phyloP scores from a whole-genome alignment of 2,113 vertebrate species.

The Accipiter cooperii region DNA sequence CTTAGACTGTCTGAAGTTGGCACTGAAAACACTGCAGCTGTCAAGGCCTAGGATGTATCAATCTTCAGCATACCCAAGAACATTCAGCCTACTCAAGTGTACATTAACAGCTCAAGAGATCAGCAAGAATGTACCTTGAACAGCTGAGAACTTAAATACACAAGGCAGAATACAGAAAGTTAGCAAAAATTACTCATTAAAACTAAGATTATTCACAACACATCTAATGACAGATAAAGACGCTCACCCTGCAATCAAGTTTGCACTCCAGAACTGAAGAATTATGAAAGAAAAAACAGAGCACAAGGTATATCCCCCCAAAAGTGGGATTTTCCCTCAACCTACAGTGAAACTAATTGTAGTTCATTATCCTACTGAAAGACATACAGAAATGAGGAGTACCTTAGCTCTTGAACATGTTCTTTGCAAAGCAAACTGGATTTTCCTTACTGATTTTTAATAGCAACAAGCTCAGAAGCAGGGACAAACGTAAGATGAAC shows the following conservation, averaged over 20 bases:
- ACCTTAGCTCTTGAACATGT: neutral
- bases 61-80: conserved; percentile 59
- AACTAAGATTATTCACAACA: neutral
- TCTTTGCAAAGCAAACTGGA: neutral
- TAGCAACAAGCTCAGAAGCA: neutral
- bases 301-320: neutral
- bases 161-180: conserved; percentile 17
- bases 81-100: neutral
- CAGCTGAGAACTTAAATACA: conserved; percentile 14
- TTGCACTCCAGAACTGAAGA: neutral
- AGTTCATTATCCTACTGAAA: neutral
- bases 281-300: neutral
- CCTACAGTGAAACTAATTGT: neutral
- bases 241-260: neutral
- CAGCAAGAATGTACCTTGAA: conserved; percentile 25
- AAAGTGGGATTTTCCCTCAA: neutral
- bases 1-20: conserved; percentile 38
- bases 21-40: conserved; percentile 63
- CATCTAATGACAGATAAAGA: neutral
- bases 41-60: conserved; percentile 61
- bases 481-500: neutral
- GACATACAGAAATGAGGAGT: neutral
- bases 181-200: conserved; percentile 22
- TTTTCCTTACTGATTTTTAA: neutral
- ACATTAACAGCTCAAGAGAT: conserved; percentile 29